A percentile compares a stretch with the other conserved stretches of the same genome.
Evolutionary conservation across 1,140 invertebrate species (phyloP).

Genomic region (Platorchestia sp.): DNA sequence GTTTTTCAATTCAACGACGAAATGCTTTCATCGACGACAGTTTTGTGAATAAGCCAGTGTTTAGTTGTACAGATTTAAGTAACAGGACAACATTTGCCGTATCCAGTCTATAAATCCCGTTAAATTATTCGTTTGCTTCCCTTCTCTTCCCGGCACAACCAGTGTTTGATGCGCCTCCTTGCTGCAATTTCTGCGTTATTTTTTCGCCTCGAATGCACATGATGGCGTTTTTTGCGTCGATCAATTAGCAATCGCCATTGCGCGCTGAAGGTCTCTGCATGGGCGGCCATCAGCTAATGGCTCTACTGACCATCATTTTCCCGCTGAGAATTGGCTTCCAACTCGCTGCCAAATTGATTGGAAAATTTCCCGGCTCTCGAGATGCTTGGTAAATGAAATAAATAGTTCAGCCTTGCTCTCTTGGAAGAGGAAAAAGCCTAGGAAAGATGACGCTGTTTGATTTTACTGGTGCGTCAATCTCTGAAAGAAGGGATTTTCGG

Average conservation of each 20-base stretch:
- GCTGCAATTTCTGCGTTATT: background rate
- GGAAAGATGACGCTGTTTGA: background rate
- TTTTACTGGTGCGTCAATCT: too few species aligned
- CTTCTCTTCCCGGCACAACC: background rate
- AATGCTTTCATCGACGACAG: too few species aligned
- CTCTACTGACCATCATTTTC: background rate
- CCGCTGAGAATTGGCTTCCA: background rate
- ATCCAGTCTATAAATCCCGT: too few species aligned
- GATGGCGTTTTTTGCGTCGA: background rate
- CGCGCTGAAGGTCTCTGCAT: background rate
- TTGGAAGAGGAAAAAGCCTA: background rate
- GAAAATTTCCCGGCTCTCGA: background rate
- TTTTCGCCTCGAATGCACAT: background rate
- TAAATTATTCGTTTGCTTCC: too few species aligned
- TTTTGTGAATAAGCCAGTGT: too few species aligned
- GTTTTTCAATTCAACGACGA: too few species aligned
- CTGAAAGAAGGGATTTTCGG: background rate
- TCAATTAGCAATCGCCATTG: background rate
- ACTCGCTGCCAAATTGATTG: constrained; percentile 8
- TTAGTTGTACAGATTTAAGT: too few species aligned
- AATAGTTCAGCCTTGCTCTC: background rate
- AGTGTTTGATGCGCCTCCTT: background rate
- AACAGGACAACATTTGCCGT: too few species aligned
- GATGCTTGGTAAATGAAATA: background rate
- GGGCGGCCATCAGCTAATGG: constrained; percentile 7